Evolutionary conservation across 2,888 invertebrate species (phyloP).

Genomic region (Schizotus pectinicornis): DNA sequence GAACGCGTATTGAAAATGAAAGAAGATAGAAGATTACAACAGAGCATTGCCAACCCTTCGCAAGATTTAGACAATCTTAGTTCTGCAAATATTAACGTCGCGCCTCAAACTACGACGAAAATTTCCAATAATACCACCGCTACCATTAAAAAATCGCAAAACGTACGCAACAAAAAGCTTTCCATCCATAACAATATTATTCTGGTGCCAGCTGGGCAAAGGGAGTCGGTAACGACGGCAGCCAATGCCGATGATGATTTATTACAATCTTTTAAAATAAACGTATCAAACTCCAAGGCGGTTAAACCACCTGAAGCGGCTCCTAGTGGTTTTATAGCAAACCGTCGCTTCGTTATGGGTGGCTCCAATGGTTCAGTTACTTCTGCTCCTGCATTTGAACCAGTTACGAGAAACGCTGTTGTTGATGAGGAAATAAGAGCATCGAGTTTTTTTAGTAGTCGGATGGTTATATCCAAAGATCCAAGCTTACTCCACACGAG

Average conservation of each 20-base stretch:
- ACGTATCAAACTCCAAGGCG: no score
- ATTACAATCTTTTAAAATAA: neutral
- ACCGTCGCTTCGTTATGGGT: constrained; percentile 10
- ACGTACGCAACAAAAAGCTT: no score
- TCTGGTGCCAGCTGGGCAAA: no score
- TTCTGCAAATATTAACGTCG: neutral
- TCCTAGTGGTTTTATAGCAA: constrained; percentile 17
- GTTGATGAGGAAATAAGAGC: neutral
- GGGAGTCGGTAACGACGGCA: no score
- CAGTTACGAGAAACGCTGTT: constrained; percentile 1
- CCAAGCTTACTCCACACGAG: constrained; percentile 51
- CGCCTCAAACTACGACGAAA: no score
- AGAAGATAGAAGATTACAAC: constrained; percentile 28
- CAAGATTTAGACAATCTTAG: neutral
- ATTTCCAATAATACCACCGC: no score
- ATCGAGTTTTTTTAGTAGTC: constrained; percentile 40
- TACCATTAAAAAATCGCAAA: no score
- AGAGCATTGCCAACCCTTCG: neutral
- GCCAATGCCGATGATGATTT: neutral
- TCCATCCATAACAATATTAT: no score
- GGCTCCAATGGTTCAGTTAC: neutral
- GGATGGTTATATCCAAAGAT: constrained; percentile 46
- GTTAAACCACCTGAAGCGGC: neutral
- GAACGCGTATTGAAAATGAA: constrained; percentile 26
- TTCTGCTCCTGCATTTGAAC: neutral